A percentile compares a stretch with the other conserved stretches of the same genome.
phyloP scores from a whole-genome alignment of 2,113 vertebrate genomes.

The Triplophysa siluroides region DNA sequence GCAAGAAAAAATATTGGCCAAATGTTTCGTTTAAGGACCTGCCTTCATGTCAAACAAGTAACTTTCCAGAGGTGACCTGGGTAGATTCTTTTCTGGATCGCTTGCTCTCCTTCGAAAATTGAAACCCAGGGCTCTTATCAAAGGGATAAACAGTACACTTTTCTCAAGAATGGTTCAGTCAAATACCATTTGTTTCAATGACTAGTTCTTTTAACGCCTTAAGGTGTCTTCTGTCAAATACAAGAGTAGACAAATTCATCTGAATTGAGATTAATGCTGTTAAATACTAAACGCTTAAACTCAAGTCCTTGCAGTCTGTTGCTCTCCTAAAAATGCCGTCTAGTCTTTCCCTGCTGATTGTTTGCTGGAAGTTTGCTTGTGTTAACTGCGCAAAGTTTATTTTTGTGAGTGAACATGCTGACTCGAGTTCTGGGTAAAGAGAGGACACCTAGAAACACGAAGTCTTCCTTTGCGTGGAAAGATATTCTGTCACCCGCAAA shows the following conservation, averaged over 20 bases:
- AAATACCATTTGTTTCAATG: no score
- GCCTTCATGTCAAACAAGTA: background rate
- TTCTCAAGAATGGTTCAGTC: no score
- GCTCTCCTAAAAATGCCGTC: background rate
- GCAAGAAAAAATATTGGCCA: background rate
- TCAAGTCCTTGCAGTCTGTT: background rate
- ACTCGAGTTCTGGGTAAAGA: slow-evolving; percentile 11
- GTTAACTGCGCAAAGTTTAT: slow-evolving; percentile 2
- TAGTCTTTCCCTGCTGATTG: background rate
- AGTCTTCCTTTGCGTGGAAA: slow-evolving; percentile 14
- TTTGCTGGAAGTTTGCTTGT: slow-evolving; percentile 19
- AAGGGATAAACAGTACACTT: no score
- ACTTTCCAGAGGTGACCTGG: background rate
- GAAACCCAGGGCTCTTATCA: no score
- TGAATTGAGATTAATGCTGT: no score
- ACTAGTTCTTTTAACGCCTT: no score
- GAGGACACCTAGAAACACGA: slow-evolving; percentile 12
- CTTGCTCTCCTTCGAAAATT: no score
- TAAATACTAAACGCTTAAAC: no score
- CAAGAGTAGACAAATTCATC: no score
- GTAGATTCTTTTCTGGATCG: no score
- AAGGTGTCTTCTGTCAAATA: no score
- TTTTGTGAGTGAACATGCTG: slow-evolving; percentile 1
- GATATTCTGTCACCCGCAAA: slow-evolving; percentile 20
- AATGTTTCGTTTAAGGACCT: background rate